Percentiles rank a stretch among this genome's conserved stretches.
These are phyloP conservation scores for Ips typographus DNA, from an alignment of 1,140 invertebrate species.

Conservation along the genomic window DNA sequence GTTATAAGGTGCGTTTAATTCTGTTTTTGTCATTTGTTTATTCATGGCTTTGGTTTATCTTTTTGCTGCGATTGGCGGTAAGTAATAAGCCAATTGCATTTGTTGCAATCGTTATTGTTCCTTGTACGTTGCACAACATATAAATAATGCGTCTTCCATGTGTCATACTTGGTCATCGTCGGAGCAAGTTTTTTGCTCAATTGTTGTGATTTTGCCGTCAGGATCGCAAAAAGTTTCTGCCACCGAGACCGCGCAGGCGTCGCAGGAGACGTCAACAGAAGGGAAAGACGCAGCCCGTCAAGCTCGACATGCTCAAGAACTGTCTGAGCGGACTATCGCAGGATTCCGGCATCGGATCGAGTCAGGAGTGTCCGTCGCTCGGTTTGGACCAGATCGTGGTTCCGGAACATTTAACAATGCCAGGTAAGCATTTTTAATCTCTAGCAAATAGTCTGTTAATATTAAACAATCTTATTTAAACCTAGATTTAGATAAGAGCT, in stretches of 20 bases:
- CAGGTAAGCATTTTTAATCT: slow-evolving; percentile 9
- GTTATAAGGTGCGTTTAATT: slow-evolving; percentile 31
- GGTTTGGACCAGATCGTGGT: slow-evolving; percentile 44
- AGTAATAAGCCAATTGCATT: too few species aligned
- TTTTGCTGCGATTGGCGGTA: too few species aligned
- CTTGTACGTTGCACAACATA: not conserved
- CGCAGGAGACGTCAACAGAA: slow-evolving; percentile 39
- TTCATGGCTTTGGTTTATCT: too few species aligned
- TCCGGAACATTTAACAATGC: slow-evolving; percentile 37
- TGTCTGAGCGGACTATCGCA: slow-evolving; percentile 44
- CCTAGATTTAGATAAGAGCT: too few species aligned
- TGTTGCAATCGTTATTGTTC: too few species aligned
- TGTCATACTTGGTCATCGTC: not conserved
- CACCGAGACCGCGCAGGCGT: slow-evolving; percentile 61
- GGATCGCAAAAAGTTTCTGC: slow-evolving; percentile 65
- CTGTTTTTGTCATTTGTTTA: too few species aligned
- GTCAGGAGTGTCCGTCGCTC: slow-evolving; percentile 42
- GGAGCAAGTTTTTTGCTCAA: slow-evolving; percentile 10
- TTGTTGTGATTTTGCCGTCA: slow-evolving; percentile 46
- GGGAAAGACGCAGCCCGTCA: slow-evolving; percentile 31
- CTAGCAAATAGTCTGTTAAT: not conserved
- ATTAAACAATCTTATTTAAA: too few species aligned
- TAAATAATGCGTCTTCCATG: not conserved
- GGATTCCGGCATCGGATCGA: slow-evolving; percentile 44
- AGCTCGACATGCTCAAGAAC: slow-evolving; percentile 42